A percentile compares a stretch with the other conserved stretches of the same genome.
phyloP scores from a whole-genome alignment of 2,797 vertebrate genomes.

The Garrulus glandarius region DNA sequence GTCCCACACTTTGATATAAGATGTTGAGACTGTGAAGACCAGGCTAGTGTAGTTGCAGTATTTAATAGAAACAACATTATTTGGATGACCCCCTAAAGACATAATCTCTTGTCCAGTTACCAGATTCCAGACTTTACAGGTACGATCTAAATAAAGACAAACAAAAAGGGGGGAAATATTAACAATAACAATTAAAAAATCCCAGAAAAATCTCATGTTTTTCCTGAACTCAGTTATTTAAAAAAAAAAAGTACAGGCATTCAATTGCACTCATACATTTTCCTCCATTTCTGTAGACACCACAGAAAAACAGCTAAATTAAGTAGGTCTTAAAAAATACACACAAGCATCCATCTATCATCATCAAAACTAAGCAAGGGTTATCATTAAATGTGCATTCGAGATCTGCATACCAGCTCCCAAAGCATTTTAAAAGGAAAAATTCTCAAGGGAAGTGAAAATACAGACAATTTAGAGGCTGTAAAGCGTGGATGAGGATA shows the following conservation, averaged over 20 bases:
- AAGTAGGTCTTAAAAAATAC: not conserved
- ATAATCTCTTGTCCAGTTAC: slow-evolving; percentile 99
- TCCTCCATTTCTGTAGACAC: not conserved
- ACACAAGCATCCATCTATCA: not conserved
- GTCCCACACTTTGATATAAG: slow-evolving; percentile 97
- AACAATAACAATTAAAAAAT: fast-evolving
- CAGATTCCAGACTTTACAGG: slow-evolving; percentile 98
- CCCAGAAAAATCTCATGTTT: not conserved
- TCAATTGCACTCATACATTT: not conserved
- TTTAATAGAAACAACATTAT: slow-evolving; percentile 91
- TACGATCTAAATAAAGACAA: slow-evolving; percentile 82
- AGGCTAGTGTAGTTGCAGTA: slow-evolving; percentile 90
- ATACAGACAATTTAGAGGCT: not conserved
- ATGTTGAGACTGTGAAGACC: slow-evolving; percentile 92
- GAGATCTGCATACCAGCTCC: not conserved
- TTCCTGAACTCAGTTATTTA: not conserved
- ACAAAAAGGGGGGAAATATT: not conserved
- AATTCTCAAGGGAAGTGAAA: not conserved
- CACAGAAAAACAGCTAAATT: not conserved
- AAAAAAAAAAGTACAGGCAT: fast-evolving
- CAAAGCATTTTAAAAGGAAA: not conserved
- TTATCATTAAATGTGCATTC: not conserved
- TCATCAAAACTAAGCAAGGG: not conserved
- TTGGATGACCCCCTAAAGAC: slow-evolving; percentile 93
- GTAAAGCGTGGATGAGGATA: not conserved